Base-by-base conservation (phyloP, 2,888 invertebrate genomes). In the Drosophila monieri region DNA sequence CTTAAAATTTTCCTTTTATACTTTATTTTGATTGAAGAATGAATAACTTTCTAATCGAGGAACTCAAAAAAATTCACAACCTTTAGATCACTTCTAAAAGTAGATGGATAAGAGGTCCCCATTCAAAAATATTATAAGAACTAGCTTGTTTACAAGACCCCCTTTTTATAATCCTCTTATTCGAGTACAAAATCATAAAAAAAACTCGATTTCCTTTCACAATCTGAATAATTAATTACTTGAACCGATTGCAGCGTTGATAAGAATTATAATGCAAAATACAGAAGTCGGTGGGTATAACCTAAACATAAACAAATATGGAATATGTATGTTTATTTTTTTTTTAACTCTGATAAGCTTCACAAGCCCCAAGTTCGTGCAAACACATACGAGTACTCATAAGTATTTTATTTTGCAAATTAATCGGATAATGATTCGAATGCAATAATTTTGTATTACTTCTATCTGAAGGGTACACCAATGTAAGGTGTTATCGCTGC, bases 141-240 rank as follows among this genome's bases (percentile, higher is more conserved):
- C 14, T 15, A 25, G 10, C 44, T 32, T 61, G 43, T 49, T 62
- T 62, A 62, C 35, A 58, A 60, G 46, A 59, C 46, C 25, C 9
- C 8, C 37, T 39, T 18, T 23, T 60, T 39, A 58, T 39, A 56
- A 27, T 44, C 57, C 58, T 14, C 62, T 49, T 21, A 15, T 18
- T 64, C 35, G 3, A 14, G 64, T 64, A 52, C 64, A 64, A 64
- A 64, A 30, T 14, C 64, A 64, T 67, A 51, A 57, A 67, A 48
- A 21, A 27, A 25, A 21, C 25, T 32, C 30, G 25, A 27, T 25
- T 49, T 39, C 39, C 21, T 21, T 30, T 12, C 46, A 6, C 30
- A 62, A 62, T 61, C 61, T 37, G 44, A 62, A 51, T 51, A 64
- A 64, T 44, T 62, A 48, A 48, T 60, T 60, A 41, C 60, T 60